Base-by-base conservation (phyloP, 2,888 invertebrate species). In the Aphodius sticticus region DNA sequence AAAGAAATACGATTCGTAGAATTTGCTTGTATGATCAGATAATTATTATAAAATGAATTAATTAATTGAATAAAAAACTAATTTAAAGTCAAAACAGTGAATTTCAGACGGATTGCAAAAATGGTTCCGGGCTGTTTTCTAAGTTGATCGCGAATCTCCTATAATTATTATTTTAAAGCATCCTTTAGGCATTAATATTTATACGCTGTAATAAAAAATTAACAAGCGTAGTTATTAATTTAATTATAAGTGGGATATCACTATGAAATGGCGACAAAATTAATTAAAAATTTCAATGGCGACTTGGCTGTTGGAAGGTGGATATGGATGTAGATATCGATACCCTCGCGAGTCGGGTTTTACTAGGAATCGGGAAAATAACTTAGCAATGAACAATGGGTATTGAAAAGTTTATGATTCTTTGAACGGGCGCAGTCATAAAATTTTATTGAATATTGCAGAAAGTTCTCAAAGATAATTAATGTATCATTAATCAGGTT, bases 401-500 rank as follows among this genome's bases (percentile, higher is more conserved):
- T 69, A 72, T 78, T n/a, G 75, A 69, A 77, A 72, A 71, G 16
- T 38, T 38, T 69, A 76, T 36, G 14, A 38, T 70, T 38, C 71
- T n/a, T 14, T 36, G 37, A 16, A 69, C 70, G 69, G 35, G 26
- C 16, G 37, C 14, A 15, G 69, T 72, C 70, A 78, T 80, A 80
- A 80, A 80, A 82, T 81, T 81, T 81, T 81, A 83, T 82, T 81
- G 82, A 82, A 82, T 82, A 83, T 82, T 81, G 79, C 81, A 77
- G 77, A 81, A 79, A 81, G 77, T 77, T 78, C 53, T 76, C 37
- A 78, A 79, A 81, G 81, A 82, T 83, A 83, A 84, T 83, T 84
- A 84, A 84, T 81, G 82, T 79, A 78, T 81, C 81, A 83, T 82
- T 83, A 82, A 84, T 82, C 81, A 82, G 71, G 76, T 26, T 78